These are phyloP conservation scores for Brachypterus glaber DNA, from an alignment of 2,888 invertebrate genomes.

Conservation along the genomic window DNA sequence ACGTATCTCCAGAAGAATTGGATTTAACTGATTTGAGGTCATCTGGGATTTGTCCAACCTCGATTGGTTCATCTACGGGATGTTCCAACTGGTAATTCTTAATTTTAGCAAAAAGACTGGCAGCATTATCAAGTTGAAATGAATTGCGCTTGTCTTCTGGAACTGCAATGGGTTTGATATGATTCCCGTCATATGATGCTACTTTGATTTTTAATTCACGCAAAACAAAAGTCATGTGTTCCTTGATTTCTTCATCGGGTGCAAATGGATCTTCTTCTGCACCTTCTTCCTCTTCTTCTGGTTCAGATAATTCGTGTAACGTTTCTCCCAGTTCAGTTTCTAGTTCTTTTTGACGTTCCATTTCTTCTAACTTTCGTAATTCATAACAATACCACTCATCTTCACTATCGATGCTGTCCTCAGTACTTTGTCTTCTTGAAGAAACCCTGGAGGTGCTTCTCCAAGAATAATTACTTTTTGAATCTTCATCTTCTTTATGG, in stretches of 20 bases:
- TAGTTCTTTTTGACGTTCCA: constrained; percentile 65
- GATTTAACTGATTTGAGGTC: constrained; percentile 31
- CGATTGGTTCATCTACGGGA: constrained; percentile 13
- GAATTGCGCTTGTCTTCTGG: constrained; percentile 29
- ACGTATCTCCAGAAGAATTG: constrained; percentile 75
- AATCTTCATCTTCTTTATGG: constrained; percentile 61
- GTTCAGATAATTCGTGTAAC: constrained; percentile 51
- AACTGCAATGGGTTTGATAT: constrained; percentile 35
- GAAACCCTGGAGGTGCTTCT: constrained; percentile 78
- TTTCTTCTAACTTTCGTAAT: constrained; percentile 72
- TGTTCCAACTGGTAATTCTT: constrained; percentile 42
- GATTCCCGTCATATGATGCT: constrained; percentile 38
- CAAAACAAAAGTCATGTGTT: constrained; percentile 71
- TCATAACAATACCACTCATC: constrained; percentile 92
- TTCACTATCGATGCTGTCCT: constrained; percentile 87
- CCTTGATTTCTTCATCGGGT: constrained; percentile 61
- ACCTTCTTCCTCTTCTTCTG: constrained; percentile 42
- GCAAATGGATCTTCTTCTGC: constrained; percentile 47
- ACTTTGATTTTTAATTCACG: constrained; percentile 67
- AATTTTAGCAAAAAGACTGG: constrained; percentile 41
- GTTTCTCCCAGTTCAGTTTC: constrained; percentile 54
- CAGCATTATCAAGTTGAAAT: constrained; percentile 34
- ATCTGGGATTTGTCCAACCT: constrained; percentile 12
- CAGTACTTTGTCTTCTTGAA: constrained; percentile 80
- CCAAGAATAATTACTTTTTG: constrained; percentile 78